Conservation (phyloP, 2,797 vertebrate species). For the Dendrocincla tyrannina region DNA sequence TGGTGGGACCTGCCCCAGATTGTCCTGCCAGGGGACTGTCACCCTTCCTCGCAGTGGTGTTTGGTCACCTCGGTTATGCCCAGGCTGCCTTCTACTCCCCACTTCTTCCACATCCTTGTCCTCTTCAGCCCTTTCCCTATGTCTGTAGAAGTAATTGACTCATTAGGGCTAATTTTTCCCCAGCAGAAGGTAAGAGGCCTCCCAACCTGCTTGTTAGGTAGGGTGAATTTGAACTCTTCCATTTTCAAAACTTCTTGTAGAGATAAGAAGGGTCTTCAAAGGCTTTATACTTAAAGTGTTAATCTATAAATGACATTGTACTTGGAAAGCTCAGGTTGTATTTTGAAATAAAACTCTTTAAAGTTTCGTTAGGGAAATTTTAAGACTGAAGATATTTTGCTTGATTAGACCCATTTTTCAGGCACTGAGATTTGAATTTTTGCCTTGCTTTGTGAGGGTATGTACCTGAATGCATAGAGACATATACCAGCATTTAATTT, state of each 20-base stretch:
- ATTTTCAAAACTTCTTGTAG: background rate
- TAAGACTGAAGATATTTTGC: background rate
- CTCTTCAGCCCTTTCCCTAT: background rate
- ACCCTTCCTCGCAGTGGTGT: background rate
- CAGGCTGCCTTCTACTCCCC: background rate
- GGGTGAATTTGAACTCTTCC: background rate
- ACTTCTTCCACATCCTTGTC: background rate
- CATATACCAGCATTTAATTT: background rate
- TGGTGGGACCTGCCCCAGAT: background rate
- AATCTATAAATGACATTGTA: background rate
- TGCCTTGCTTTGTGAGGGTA: background rate
- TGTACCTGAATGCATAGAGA: no score
- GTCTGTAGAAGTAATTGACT: background rate
- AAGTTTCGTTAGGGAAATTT: background rate
- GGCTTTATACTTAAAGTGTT: background rate
- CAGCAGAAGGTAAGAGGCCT: background rate
- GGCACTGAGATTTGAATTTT: background rate
- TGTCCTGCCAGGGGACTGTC: fast-evolving
- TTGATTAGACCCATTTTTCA: background rate
- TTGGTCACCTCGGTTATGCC: background rate
- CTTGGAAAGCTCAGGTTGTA: background rate
- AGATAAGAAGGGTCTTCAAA: background rate
- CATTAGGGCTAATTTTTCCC: background rate
- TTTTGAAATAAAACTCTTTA: background rate
- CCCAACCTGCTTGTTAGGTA: background rate